A percentile compares a stretch with the other conserved stretches of the same genome.
phyloP scores from a whole-genome alignment of 1,140 invertebrate species.

The Leptinotarsa undecemlineata region DNA sequence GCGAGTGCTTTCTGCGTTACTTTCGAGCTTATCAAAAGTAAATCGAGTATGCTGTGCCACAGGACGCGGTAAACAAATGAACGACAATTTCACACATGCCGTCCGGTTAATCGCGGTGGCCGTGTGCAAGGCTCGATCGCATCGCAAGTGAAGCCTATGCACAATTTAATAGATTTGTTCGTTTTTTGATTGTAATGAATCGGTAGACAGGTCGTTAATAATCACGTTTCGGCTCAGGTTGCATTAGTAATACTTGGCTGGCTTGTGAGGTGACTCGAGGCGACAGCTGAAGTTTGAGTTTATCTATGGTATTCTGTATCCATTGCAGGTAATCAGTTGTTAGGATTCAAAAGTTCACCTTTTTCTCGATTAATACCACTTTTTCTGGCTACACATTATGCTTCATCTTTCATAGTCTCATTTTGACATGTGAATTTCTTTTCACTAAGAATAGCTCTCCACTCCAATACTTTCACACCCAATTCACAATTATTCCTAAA shows the following conservation, averaged over 20 bases:
- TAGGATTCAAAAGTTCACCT: no score
- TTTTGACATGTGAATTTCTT: no score
- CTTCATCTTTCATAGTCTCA: no score
- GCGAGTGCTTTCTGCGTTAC: background rate
- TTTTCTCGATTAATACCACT: no score
- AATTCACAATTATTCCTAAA: no score
- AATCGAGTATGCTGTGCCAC: constrained; percentile 19
- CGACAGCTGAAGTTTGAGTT: no score
- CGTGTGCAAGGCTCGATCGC: background rate
- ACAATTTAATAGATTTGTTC: constrained; percentile 14
- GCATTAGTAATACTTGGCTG: background rate
- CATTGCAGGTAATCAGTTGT: no score
- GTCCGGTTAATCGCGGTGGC: constrained; percentile 13
- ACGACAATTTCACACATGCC: constrained; percentile 24
- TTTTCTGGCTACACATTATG: no score
- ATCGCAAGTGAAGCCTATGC: constrained; percentile 9
- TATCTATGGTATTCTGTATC: no score
- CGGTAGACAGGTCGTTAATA: background rate
- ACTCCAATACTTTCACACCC: no score
- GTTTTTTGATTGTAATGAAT: constrained; percentile 2
- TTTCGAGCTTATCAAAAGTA: constrained; percentile 19
- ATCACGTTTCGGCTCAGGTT: background rate
- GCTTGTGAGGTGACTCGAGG: no score
- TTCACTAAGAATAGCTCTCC: no score
- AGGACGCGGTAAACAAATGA: constrained; percentile 18